Evolutionary conservation across 2,888 invertebrate species (phyloP), one percentile per base, ranked within the genome.

Genomic region (Heliconius cydno): DNA sequence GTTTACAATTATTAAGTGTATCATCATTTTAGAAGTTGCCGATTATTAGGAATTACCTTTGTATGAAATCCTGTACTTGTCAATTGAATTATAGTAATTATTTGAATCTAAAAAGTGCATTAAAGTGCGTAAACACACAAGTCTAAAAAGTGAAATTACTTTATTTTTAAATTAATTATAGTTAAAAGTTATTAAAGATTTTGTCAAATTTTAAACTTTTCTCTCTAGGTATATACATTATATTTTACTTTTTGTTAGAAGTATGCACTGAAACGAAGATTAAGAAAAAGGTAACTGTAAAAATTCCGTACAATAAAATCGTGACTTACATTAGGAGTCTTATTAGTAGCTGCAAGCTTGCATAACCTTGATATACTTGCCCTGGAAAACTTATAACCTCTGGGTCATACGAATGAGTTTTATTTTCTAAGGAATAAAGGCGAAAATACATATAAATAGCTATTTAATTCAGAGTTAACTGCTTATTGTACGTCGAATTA

Each of bases 301-400:
- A 77, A 79, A 83, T 79, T 81, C 76, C 68, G n/a, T 75, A 77
- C 82, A 84, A 83, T 82, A 79, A 73, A 81, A 79, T 85, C 86
- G 86, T 86, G 86, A 86, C 86, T 84, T 60, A 76, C 77, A 83
- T 83, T 79, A 79, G 78, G 82, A 81, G 77, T 78, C 80, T 81
- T 84, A 83, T 84, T 84, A 84, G 82, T 25, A 57, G 85, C 81
- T 84, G 82, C 85, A 83, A 84, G 81, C 81, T 87, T 86, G 84
- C 85, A 83, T 84, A 86, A 87, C 84, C 83, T 84, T 82, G 79
- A 79, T 79, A 63, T 81, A 79, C 79, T 81, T 70, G 71, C 65
- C 73, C 77, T 74, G 67, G 78, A 78, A 52, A 74, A 74, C 52
- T 67, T 60, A n/a, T 76, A 70, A 67, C 46, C 66, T 77, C 63